phyloP scores from a whole-genome alignment of 1,140 invertebrate genomes.

The Palaemon carinicauda region DNA sequence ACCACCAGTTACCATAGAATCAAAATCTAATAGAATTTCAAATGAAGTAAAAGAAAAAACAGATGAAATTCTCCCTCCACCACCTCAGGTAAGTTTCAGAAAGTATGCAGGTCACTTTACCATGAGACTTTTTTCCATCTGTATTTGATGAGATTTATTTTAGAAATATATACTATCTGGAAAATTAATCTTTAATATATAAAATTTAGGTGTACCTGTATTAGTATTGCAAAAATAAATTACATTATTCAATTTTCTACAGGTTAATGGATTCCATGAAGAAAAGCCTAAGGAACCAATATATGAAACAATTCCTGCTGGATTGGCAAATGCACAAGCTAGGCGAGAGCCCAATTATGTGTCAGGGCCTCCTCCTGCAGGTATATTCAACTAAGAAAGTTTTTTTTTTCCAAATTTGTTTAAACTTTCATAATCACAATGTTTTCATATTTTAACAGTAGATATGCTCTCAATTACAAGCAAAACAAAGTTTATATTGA shows the following conservation, averaged over 20 bases:
- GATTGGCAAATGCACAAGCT: conserved; percentile 61
- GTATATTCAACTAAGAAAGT: background rate
- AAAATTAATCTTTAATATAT: no score
- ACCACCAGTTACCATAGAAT: background rate
- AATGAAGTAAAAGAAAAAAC: background rate
- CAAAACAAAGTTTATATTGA: no score
- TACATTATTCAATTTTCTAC: background rate
- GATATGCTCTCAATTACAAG: no score
- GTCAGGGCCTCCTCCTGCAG: conserved; percentile 53
- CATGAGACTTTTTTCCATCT: background rate
- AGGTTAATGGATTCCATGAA: conserved; percentile 49
- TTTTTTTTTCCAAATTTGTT: no score
- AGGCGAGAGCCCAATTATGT: conserved; percentile 63
- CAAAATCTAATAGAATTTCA: background rate
- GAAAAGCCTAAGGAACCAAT: conserved; percentile 75
- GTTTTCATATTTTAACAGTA: no score
- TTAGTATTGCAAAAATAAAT: no score
- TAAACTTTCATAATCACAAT: no score
- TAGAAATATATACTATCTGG: no score
- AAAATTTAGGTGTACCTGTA: no score
- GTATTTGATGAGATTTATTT: background rate
- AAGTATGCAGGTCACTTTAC: background rate
- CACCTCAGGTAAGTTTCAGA: conserved; percentile 36
- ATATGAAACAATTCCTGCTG: conserved; percentile 81
- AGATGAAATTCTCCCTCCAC: conserved; percentile 55